phyloP scores from a whole-genome alignment of 2,797 vertebrate genomes.

The Gymnoscopelus braueri region DNA sequence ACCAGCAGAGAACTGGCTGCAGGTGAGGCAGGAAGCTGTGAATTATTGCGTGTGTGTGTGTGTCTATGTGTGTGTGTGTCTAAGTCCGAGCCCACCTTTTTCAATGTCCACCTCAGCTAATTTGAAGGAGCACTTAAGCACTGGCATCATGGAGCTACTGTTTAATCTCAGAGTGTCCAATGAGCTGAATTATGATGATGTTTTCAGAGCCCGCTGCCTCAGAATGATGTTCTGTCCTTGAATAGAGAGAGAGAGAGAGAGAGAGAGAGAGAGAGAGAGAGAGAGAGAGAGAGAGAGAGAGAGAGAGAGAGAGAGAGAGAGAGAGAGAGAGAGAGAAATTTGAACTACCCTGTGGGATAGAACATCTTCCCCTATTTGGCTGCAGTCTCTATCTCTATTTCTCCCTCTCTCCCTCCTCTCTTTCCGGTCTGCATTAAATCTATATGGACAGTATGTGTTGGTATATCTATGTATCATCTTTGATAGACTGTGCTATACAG shows the following conservation, averaged over 20 bases:
- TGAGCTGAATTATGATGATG: too few species aligned
- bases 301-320: neutral
- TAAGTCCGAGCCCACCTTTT: neutral
- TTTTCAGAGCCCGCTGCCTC: too few species aligned
- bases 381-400: neutral
- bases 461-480: neutral
- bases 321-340: neutral
- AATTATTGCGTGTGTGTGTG: slow-evolving; percentile 12
- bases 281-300: slow-evolving; percentile 3
- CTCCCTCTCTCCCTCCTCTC: neutral
- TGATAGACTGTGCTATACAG: neutral
- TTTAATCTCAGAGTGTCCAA: too few species aligned
- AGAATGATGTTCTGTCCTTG: neutral
- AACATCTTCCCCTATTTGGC: neutral
- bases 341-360: neutral
- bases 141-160: too few species aligned
- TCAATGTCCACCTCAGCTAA: too few species aligned
- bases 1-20: slow-evolving; percentile 79
- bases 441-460: neutral
- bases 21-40: slow-evolving; percentile 49
- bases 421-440: neutral
- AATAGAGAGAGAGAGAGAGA: neutral
- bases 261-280: neutral
- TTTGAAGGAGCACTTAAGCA: too few species aligned
- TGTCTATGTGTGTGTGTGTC: slow-evolving; percentile 10